Evolutionary conservation across 1,140 invertebrate genomes (phyloP).

Genomic region (Zaprionus taronus): DNA sequence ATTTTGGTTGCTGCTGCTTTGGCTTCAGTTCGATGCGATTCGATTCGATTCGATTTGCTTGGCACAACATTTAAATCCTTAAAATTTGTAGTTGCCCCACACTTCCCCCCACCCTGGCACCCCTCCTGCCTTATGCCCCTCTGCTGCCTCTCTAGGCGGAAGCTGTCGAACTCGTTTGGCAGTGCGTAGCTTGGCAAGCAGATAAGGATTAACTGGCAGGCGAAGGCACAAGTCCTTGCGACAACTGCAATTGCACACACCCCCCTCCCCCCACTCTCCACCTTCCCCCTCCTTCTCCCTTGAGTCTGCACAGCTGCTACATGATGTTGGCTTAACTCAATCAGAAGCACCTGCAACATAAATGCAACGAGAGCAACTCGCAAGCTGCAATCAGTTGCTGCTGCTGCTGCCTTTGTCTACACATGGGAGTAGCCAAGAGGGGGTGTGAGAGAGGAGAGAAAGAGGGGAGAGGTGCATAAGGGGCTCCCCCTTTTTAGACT

Average conservation of each 20-base stretch:
- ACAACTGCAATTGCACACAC: conserved; percentile 27
- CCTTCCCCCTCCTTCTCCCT: conserved; percentile 7
- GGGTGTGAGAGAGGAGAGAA: not conserved
- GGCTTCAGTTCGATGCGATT: conserved; percentile 34
- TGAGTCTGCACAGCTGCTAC: conserved; percentile 13
- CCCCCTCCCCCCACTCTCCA: conserved; percentile 12
- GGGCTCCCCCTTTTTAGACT: conserved; percentile 23
- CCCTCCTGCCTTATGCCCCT: not conserved
- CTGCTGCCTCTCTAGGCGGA: not conserved
- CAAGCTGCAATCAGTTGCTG: conserved; percentile 3
- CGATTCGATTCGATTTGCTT: conserved; percentile 60
- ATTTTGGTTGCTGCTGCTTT: conserved; percentile 10
- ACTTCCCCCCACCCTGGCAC: not conserved
- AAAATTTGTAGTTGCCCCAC: conserved; percentile 65
- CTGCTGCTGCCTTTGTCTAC: conserved; percentile 27
- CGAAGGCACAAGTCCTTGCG: conserved; percentile 13
- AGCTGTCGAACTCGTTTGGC: conserved; percentile 31
- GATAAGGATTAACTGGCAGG: conserved; percentile 54
- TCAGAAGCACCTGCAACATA: conserved; percentile 73
- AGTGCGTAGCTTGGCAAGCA: conserved; percentile 36
- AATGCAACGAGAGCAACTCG: conserved; percentile 14
- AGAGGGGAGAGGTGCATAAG: not conserved
- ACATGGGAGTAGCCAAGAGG: not conserved
- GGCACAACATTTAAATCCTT: conserved; percentile 78
- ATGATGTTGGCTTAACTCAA: conserved; percentile 79